Evolutionary conservation across 2,113 vertebrate genomes (phyloP).

Genomic region (Ivindomyrus marchei): DNA sequence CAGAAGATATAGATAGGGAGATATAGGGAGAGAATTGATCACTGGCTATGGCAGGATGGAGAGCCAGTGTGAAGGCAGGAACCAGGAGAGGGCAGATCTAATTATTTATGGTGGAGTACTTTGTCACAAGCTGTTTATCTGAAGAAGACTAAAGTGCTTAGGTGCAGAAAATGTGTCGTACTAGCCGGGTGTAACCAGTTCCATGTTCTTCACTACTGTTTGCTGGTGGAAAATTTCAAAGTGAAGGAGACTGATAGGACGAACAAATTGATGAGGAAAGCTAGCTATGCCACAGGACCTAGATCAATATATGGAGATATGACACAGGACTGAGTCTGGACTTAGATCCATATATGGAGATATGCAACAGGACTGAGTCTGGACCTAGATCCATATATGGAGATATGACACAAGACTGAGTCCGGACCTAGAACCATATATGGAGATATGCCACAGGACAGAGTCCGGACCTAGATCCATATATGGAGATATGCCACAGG

Average conservation of each 20-base stretch:
- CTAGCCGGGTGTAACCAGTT: not conserved
- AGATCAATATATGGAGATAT: too few relatives aligned
- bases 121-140: not conserved
- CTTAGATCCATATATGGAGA: not conserved
- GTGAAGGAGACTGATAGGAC: not conserved
- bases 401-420: not conserved
- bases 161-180: not conserved
- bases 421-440: too few relatives aligned
- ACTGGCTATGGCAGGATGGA: not conserved
- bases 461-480: too few relatives aligned
- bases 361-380: not conserved
- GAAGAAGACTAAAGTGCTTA: not conserved
- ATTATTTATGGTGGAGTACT: not conserved
- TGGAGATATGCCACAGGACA: too few relatives aligned
- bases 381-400: not conserved
- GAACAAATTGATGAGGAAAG: not conserved
- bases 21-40: not conserved
- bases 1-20: not conserved
- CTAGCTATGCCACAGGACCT: not conserved
- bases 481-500: too few relatives aligned
- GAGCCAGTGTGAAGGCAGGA: not conserved
- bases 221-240: not conserved
- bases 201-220: not conserved
- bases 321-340: not conserved
- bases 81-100: not conserved